A percentile compares a stretch with the other conserved stretches of the same genome.
phyloP scores from a whole-genome alignment of 2,113 vertebrate species.

The Anguilla japonica region DNA sequence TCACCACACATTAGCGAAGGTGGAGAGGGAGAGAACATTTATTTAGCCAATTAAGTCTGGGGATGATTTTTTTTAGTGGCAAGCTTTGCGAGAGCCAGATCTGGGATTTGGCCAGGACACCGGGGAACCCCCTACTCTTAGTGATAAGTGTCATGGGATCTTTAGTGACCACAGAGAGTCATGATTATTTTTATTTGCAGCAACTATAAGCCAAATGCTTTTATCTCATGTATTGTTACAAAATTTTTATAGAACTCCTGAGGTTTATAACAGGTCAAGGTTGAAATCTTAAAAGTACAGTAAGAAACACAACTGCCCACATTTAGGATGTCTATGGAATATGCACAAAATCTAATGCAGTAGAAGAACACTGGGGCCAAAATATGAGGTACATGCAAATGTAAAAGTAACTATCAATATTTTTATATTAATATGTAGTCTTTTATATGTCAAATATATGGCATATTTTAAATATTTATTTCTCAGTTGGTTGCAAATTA shows the following conservation, averaged over 20 bases:
- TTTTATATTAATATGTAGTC: neutral
- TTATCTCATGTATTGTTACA: neutral
- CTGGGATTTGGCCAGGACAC: no score
- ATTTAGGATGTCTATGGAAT: neutral
- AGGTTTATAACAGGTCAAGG: neutral
- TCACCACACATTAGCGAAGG: no score
- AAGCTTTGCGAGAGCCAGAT: no score
- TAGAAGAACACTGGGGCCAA: neutral
- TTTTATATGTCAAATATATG: neutral
- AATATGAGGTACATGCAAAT: neutral
- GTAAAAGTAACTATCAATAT: neutral
- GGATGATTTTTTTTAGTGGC: no score
- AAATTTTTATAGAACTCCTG: neutral
- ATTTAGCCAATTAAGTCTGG: no score
- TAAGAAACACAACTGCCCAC: neutral
- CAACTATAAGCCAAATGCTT: neutral
- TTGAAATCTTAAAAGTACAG: neutral
- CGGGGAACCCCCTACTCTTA: no score
- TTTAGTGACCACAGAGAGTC: no score
- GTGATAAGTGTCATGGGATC: no score
- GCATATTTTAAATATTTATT: neutral
- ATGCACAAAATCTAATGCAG: neutral
- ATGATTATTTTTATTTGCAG: neutral
- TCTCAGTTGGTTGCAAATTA: neutral
- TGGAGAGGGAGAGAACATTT: no score